Evolutionary conservation across 1,140 invertebrate species (phyloP), one percentile per base, ranked within the genome.

Genomic region (Drosophila athabasca): DNA sequence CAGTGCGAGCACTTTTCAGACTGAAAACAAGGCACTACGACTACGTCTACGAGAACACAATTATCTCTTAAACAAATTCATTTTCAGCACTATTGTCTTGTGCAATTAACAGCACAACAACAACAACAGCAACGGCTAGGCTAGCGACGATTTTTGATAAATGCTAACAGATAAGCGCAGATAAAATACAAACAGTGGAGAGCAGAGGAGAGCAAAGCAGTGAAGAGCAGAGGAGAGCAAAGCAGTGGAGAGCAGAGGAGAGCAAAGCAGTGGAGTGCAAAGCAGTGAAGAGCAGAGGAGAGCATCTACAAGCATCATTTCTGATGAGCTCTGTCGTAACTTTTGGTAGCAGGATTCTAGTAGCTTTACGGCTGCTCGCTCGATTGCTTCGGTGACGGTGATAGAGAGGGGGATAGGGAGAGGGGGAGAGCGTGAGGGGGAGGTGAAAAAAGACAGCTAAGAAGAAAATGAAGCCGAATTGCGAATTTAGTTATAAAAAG

Each of bases 401-500:
- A 60, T 59, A 39, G 60, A 48, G 48, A 5, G 24, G 24, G 17
- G 1, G 17, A n/a, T n/a, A 0, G 17, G 17, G 0, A 24, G 24
- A 6, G 24, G 4, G 5, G 24, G 24, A 39, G 60, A 48, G 48
- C 0, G 24, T 2, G 0, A 19, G 17, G 1, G 17, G 17, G 17
- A 24, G 24, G 4, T 4, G 5, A 3, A 5, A 78, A 4, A 24
- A 46, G 29, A 8, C 45, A 26, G 57, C 45, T 50, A 22, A 39
- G 9, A 24, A 19, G 48, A 26, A 17, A 11, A 26, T 19, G 29
- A 45, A 39, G 58, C 57, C 61, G 45, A 75, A 84, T 77, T 60
- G 74, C 81, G 73, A 85, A 87, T 85, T 85, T 87, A 87, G 81
- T 85, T 85, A 87, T 85, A 85, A 85, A 85, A 85, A 75, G 74